These are phyloP conservation scores for Drepanosiphum platanoidis DNA, from an alignment of 2,888 invertebrate genomes.

Conservation along the genomic window DNA sequence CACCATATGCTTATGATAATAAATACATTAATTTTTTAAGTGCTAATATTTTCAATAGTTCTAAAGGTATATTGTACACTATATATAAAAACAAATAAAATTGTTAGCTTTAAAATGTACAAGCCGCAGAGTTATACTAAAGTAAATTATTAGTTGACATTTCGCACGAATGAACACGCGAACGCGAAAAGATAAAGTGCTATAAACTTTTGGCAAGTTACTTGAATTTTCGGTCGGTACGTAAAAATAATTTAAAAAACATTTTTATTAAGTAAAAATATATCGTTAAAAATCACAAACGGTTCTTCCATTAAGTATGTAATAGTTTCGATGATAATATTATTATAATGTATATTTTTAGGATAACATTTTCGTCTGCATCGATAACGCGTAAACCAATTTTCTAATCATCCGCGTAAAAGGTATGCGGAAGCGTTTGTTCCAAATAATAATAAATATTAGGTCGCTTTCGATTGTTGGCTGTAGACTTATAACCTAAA, in stretches of 20 bases:
- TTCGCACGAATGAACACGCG: too few relatives aligned
- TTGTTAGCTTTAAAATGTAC: too few relatives aligned
- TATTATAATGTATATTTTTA: neutral
- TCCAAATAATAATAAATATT: neutral
- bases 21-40: neutral
- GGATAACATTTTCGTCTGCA: neutral
- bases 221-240: too few relatives aligned
- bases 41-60: neutral
- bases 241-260: too few relatives aligned
- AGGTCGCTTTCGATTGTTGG: neutral
- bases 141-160: too few relatives aligned
- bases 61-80: neutral
- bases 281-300: neutral
- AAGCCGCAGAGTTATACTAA: too few relatives aligned
- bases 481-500: neutral
- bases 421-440: neutral
- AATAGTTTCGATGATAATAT: neutral
- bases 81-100: too few relatives aligned
- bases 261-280: too few relatives aligned
- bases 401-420: neutral
- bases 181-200: too few relatives aligned
- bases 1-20: conserved; percentile 1
- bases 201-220: too few relatives aligned
- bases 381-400: neutral
- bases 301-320: neutral